Evolutionary conservation across 2,797 vertebrate species (phyloP).

Genomic region (Psittacula echo): DNA sequence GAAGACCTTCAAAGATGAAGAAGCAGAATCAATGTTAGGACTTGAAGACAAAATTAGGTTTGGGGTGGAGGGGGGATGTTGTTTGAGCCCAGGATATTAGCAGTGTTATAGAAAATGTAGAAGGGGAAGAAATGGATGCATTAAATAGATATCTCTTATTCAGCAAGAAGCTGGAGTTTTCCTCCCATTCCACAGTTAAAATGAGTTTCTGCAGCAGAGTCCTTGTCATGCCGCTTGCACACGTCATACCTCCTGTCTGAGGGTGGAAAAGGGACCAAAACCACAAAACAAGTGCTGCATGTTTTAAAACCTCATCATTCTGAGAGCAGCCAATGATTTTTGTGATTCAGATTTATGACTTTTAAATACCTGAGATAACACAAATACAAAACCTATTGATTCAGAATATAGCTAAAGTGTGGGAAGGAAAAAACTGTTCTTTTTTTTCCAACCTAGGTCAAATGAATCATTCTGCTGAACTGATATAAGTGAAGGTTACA

Average conservation of each 20-base stretch:
- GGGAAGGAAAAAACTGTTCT: not conserved
- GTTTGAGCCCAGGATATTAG: not conserved
- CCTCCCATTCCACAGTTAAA: not conserved
- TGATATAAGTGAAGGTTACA: not conserved
- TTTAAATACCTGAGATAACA: not conserved
- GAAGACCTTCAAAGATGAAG: not conserved
- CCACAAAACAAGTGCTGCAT: not conserved
- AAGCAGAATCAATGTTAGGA: not conserved
- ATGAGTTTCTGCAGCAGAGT: not conserved
- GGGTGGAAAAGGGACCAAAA: not conserved
- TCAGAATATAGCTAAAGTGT: not conserved
- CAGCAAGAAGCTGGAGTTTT: not conserved
- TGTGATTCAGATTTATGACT: not conserved
- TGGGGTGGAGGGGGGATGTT: too few relatives aligned
- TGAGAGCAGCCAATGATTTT: not conserved
- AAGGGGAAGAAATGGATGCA: not conserved
- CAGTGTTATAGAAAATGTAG: not conserved
- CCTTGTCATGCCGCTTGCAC: not conserved
- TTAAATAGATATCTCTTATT: rapidly evolving
- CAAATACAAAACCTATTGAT: not conserved
- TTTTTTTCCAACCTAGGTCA: not conserved
- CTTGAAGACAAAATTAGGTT: not conserved
- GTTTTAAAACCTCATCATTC: not conserved
- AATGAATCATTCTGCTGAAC: not conserved
- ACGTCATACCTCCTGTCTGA: rapidly evolving